Percentiles rank a stretch among this genome's conserved stretches.
phyloP scores from a whole-genome alignment of 64 coral and sea anemone genomes.

The Actinia tenebrosa region DNA sequence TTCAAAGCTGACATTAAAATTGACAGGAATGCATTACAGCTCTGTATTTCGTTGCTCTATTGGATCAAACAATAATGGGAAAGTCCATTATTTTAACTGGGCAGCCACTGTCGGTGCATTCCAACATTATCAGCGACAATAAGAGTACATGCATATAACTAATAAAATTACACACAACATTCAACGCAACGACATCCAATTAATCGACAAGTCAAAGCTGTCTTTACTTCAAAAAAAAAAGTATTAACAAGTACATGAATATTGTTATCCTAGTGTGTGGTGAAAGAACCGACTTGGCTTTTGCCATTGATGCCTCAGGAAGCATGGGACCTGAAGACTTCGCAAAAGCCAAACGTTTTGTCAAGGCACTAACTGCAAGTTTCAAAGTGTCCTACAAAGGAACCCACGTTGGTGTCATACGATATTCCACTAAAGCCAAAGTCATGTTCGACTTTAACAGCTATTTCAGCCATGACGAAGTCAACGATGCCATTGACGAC shows the following conservation, averaged over 20 bases:
- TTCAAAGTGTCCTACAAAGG: slow-evolving; percentile 37
- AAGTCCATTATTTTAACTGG: no score
- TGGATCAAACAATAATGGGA: no score
- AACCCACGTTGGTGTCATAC: slow-evolving; percentile 56
- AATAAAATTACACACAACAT: no score
- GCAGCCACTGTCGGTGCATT: no score
- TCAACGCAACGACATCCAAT: no score
- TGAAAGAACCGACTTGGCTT: slow-evolving; percentile 52
- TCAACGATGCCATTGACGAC: slow-evolving; percentile 37
- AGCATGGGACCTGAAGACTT: slow-evolving; percentile 40
- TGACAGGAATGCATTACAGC: no score
- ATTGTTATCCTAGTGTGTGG: slow-evolving; percentile 39
- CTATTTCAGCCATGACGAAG: slow-evolving; percentile 1
- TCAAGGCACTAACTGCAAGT: slow-evolving; percentile 31
- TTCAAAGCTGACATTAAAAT: no score
- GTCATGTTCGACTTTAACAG: slow-evolving; percentile 45
- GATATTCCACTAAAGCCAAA: slow-evolving; percentile 34
- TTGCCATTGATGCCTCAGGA: slow-evolving; percentile 51
- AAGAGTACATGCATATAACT: no score
- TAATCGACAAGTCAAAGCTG: no score
- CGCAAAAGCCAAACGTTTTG: slow-evolving; percentile 44
- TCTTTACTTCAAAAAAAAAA: no score
- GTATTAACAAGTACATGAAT: neutral
- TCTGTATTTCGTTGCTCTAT: no score
- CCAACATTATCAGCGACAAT: no score